Percentiles rank a stretch among this genome's conserved stretches.
phyloP scores from a whole-genome alignment of 2,113 vertebrate species.

The Sus scrofa region T2T-Sscrofa CM000818.6:76432501-76433000 shows the following conservation, averaged over 20 bases:
- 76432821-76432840: background rate
- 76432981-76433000: background rate
- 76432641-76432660: background rate
- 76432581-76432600: background rate
- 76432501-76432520: background rate
- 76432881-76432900: background rate
- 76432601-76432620: background rate
- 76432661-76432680: background rate
- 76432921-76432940: background rate
- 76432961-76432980: background rate
- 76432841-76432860: background rate
- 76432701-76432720: background rate
- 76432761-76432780: background rate
- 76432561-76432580: background rate
- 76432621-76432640: background rate
- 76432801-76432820: background rate
- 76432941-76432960: background rate
- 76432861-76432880: background rate
- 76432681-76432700: background rate
- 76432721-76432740: background rate
- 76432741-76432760: too few relatives aligned
- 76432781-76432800: background rate
- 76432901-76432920: background rate
- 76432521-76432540: background rate
- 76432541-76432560: background rate